Evolutionary conservation across 2,888 invertebrate species (phyloP), one percentile per base, ranked within the genome.

Genomic region (Drosophila nigricruria): DNA sequence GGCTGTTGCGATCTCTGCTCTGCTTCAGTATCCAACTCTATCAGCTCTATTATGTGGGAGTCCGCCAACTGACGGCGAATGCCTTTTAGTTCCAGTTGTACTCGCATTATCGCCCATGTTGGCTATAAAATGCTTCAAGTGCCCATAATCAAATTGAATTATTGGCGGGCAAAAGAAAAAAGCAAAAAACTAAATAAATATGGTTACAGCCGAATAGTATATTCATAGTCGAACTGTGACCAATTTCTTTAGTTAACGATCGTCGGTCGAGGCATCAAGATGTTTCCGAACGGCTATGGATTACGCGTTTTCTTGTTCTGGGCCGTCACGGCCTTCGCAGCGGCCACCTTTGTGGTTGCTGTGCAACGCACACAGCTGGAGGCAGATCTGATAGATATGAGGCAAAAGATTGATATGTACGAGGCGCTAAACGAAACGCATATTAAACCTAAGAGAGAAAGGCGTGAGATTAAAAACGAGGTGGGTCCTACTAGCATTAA

Each of bases 261-360:
- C 62, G 65, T 45, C 61, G 69, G 27, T 76, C 73, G 42, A 66
- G 32, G 59, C 50, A 74, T 38, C 43, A 84, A 79, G 85, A 89
- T 85, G 85, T 64, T 63, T 32, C n/a, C 52, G 18, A 53, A 52
- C 30, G 54, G 50, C 32, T 64, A 59, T 69, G 62, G 71, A 50
- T 30, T 79, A 25, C 67, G 76, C 32, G 36, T 79, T 23, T 54
- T 67, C 5, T 36, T 91, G 8, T 49, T 72, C 47, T 91, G 81
- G 83, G 75, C 72, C 18, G 42, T 89, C 32, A 79, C 75, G 23
- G 80, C 81, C 16, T 73, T 82, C 27, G 70, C 73, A 12, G 62
- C 80, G 1, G 73, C 83, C 36, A 81, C 85, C 12, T 68, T 82
- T 5, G 77, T 84, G 14, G 79, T 83, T 6, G 66, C 88, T 5